Evolutionary conservation across 2,797 vertebrate species (phyloP), one percentile per base, ranked within the genome.

Genomic region (Decapterus maruadsi): DNA sequence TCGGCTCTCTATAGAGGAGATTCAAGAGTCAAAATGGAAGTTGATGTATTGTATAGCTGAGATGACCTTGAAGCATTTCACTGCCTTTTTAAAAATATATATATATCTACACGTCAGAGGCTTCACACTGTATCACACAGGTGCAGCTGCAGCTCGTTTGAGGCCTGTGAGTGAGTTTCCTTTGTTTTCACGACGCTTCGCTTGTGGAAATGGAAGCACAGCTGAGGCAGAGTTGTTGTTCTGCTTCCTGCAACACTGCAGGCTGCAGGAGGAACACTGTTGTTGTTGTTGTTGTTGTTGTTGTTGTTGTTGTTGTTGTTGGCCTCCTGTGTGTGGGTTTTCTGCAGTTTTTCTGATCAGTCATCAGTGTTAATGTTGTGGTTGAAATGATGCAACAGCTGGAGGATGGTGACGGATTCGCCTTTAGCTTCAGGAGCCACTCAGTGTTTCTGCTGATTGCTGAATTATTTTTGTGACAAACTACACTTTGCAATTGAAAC

Each of bases 1-100:
- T 26, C 26, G 26, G 26, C 26, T 26, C 26, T 26, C 26, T 14
- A 43, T 38, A 46, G 59, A 77, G 68, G 57, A 59, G n/a, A 64
- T 51, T 72, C 26, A 58, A 20, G 40, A 34, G 13, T 45, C 20
- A 61, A 34, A 70, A 46, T 62, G 17, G 10, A 53, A 67, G 42
- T 55, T 31, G 58, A 12, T 78, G 68, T 62, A 59, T 22, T 45
- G 58, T 80, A 43, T 50, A 57, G 55, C 48, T 77, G 75, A 70
- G 36, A 75, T 81, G 82, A 87, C 85, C 88, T 89, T 85, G 79
- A 84, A 58, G 43, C 19, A 51, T 73, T 76, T 78, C 34, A 58
- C 46, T 56, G 34, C 4, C 64, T 71, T 62, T 55, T n/a, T 68
- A 1, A 26, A 26, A 26, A n/a, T n/a, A n/a, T n/a, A n/a, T n/a